phyloP scores from a whole-genome alignment of 1,140 invertebrate genomes.

The Zeugodacus cucurbitae region DNA sequence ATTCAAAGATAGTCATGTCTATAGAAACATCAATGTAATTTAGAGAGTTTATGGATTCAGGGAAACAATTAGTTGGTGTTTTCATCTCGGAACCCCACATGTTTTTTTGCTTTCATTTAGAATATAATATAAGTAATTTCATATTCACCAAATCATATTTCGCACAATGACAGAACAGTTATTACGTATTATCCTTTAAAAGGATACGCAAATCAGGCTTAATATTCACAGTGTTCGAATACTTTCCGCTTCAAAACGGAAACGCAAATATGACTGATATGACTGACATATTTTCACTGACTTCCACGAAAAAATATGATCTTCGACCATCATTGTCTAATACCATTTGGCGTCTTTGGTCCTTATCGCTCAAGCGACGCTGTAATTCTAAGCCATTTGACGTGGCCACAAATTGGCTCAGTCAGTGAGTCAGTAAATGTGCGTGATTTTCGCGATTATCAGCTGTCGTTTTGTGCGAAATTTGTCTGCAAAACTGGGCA shows the following conservation, averaged over 20 bases:
- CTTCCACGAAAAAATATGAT: constrained; percentile 18
- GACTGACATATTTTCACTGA: no score
- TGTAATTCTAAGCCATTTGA: constrained; percentile 1
- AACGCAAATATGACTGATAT: neutral
- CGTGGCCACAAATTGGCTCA: constrained; percentile 28
- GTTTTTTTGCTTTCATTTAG: no score
- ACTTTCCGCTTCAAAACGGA: neutral
- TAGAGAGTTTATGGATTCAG: no score
- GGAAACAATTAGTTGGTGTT: no score
- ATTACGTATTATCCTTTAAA: neutral
- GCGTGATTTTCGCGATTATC: constrained; percentile 15
- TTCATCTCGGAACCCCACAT: no score
- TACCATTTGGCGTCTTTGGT: neutral
- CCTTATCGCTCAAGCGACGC: neutral
- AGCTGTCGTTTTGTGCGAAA: constrained; percentile 14
- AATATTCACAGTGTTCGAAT: neutral
- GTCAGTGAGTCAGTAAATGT: constrained; percentile 1
- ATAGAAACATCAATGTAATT: no score
- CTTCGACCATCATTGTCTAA: neutral
- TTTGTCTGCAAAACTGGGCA: neutral
- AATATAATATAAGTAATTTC: no score
- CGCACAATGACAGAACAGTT: neutral
- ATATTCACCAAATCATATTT: no score
- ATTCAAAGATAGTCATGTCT: no score
- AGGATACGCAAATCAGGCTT: constrained; percentile 24